Evolutionary conservation across 1,140 invertebrate genomes (phyloP).

Genomic region (Drusus annulatus): DNA sequence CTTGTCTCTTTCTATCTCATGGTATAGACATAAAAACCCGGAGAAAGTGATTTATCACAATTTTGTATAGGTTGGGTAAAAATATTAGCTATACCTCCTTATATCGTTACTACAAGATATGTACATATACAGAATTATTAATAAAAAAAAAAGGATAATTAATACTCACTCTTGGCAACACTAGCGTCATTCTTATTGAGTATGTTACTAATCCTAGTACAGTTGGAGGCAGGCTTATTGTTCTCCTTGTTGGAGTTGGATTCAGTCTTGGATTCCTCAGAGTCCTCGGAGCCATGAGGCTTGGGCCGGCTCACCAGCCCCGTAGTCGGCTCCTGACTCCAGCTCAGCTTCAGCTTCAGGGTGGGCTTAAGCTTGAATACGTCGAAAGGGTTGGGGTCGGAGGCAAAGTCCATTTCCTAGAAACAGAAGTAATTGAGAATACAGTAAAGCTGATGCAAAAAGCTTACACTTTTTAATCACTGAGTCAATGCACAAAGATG

Average conservation of each 20-base stretch:
- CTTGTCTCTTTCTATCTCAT: no score
- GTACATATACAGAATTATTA: no score
- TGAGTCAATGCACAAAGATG: no score
- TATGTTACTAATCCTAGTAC: constrained; percentile 50
- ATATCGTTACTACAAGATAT: no score
- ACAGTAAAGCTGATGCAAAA: no score
- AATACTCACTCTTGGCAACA: constrained; percentile 36
- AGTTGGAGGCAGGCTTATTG: constrained; percentile 69
- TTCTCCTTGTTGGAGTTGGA: constrained; percentile 72
- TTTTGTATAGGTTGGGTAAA: no score
- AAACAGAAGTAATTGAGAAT: no score
- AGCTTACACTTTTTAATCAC: no score
- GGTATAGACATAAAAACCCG: no score
- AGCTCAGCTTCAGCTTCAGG: constrained; percentile 87
- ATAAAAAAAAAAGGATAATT: no score
- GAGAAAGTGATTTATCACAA: no score
- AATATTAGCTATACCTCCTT: no score
- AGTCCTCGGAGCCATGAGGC: constrained; percentile 65
- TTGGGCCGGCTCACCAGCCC: constrained; percentile 80
- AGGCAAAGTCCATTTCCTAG: constrained; percentile 67
- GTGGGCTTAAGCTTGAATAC: constrained; percentile 83
- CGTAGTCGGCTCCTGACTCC: constrained; percentile 83
- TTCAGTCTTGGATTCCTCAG: constrained; percentile 61
- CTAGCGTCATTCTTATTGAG: constrained; percentile 40
- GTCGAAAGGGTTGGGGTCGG: constrained; percentile 76